Evolutionary conservation across 1,140 invertebrate genomes (phyloP).

Genomic region (Agrypnia vestita): DNA sequence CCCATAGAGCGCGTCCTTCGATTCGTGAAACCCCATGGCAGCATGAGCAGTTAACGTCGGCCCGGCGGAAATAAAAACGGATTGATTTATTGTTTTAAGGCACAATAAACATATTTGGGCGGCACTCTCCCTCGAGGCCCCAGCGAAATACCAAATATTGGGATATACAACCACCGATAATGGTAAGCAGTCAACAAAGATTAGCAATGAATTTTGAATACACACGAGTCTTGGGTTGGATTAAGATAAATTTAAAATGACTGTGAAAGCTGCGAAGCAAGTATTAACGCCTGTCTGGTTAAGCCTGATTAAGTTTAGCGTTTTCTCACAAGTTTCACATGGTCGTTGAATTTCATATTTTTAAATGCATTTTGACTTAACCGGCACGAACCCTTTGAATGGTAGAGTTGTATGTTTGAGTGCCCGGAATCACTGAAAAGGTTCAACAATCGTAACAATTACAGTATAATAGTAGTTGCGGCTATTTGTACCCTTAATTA

Average conservation of each 20-base stretch:
- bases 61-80: slow-evolving; percentile 37
- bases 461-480: too few species aligned
- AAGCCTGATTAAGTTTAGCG: too few species aligned
- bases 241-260: background rate
- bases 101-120: slow-evolving; percentile 47
- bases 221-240: background rate
- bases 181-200: background rate
- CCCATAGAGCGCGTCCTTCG: background rate
- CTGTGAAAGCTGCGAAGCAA: too few species aligned
- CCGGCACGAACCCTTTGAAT: too few species aligned
- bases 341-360: too few species aligned
- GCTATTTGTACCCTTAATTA: too few species aligned
- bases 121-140: slow-evolving; percentile 29
- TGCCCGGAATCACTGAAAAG: too few species aligned
- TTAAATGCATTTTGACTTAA: too few species aligned
- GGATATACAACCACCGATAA: background rate
- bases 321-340: too few species aligned
- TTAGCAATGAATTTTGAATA: background rate
- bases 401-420: too few species aligned
- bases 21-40: slow-evolving; percentile 35
- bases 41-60: slow-evolving; percentile 36
- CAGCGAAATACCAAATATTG: slow-evolving; percentile 24
- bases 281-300: too few species aligned
- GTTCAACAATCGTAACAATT: too few species aligned
- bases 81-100: slow-evolving; percentile 46